Base-by-base conservation (phyloP, 2,888 invertebrate genomes). In the Seira musarum region DNA sequence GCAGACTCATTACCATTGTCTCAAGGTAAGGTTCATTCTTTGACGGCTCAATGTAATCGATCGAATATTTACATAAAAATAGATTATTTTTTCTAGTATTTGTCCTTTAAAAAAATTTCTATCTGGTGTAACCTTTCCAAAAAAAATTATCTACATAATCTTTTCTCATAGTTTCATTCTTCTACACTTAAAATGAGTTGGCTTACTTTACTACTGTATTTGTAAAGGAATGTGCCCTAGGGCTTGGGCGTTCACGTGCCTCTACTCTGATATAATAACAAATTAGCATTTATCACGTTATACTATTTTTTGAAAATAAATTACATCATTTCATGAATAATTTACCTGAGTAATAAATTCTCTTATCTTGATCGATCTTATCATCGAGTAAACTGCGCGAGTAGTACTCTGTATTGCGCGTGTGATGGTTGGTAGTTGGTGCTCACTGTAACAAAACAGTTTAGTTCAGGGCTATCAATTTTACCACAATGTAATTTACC, bases 1-100 rank as follows among this genome's bases (percentile, higher is more conserved):
- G 88, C 97, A 97, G 89, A 97, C 97, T 0, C 97, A 97, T 89
- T 99, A 99, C 89, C 98, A 99, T 89, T 99, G 98, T 89, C 94
- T 98, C 84, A 97, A 98, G 90, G 96, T 91, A 87, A 84, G 85
- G 1, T 30, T 22, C n/a, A 61, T 77, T 65, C 66, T 71, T 60
- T 57, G 19, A 17, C 25, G 40, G 40, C 40, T 40, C 40, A 40
- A 40, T 40, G 40, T 40, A 17, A 17, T 17, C 60, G 63, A 22
- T 65, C 35, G 53, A 35, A 61, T 40, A 71, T 63, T 71, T 71
- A 71, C 71, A 71, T 71, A 71, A 71, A 71, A 71, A 63, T 69
- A 61, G 63, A 19, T 35, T 63, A 61, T 71, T 61, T 61, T 30
- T 19, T 64, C 30, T 22, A 35, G n/a, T 22, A 75, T 35, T 40